Percentiles rank a stretch among this genome's conserved stretches.
These are phyloP conservation scores for Conops quadrifasciatus DNA, from an alignment of 2,888 invertebrate species.

Conservation along the genomic window DNA sequence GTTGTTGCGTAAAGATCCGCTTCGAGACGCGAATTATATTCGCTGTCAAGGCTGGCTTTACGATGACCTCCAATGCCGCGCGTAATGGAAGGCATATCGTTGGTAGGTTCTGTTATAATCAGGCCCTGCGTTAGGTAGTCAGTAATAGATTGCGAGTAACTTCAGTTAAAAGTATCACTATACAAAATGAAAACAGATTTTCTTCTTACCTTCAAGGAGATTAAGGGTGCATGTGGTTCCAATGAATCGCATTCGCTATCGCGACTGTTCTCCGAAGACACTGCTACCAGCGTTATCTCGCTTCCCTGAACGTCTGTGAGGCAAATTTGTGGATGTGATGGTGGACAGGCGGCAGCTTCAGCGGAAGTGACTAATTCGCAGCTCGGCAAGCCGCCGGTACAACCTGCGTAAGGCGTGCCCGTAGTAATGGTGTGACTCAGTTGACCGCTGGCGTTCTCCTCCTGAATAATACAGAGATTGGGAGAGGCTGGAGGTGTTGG, in stretches of 20 bases:
- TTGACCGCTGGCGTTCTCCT: constrained; percentile 70
- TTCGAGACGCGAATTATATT: constrained; percentile 49
- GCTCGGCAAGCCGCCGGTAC: constrained; percentile 54
- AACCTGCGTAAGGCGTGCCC: constrained; percentile 58
- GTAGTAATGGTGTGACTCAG: constrained; percentile 61
- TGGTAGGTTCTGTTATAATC: constrained; percentile 64
- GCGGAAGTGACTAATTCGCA: constrained; percentile 44
- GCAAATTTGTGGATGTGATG: constrained; percentile 84
- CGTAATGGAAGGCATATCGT: constrained; percentile 81
- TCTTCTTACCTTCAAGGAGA: constrained; percentile 59
- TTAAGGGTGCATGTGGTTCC: constrained; percentile 68
- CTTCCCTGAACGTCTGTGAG: constrained; percentile 91
- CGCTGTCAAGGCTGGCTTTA: constrained; percentile 74
- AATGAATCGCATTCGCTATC: constrained; percentile 75
- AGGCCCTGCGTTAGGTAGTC: constrained; percentile 46
- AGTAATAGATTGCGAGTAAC: background rate
- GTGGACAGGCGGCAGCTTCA: constrained; percentile 52
- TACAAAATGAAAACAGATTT: background rate
- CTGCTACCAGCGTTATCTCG: constrained; percentile 80
- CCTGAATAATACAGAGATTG: constrained; percentile 79
- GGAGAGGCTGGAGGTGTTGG: constrained; percentile 65
- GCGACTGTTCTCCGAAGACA: constrained; percentile 77
- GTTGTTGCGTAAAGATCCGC: constrained; percentile 39
- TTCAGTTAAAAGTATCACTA: background rate
- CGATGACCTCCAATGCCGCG: constrained; percentile 73